Base-by-base conservation (phyloP, 2,113 vertebrate species). In the Xenus cinereus region DNA sequence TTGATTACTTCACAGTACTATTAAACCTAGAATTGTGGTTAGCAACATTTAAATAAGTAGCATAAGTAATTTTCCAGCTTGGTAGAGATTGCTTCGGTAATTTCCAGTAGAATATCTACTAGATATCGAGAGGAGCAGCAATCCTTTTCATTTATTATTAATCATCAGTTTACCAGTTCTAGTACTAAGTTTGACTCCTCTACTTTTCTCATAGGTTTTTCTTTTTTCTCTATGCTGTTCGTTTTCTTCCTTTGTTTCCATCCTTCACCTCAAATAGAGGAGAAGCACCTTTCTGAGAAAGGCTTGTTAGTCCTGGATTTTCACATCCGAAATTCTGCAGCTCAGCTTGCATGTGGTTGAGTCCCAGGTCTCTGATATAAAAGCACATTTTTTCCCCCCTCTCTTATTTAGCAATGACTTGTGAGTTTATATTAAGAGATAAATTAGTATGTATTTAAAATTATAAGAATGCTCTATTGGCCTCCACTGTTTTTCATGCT, bases 341-440 rank as follows among this genome's bases (percentile, higher is more conserved):
- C 17, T 74, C 35, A 63, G 7, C 3, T 59, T 46, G 7, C 46
- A 18, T 21, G 5, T 13, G 18, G 16, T 21, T 32, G 32, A 39
- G 15, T 60, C 30, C 23, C 18, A 77, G 5, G 6, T 63, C 30
- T 80, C 33, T 1, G 4, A 22, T 26, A 72, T 6, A 67, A 66
- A 77, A 50, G 1, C 2, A 26, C 2, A 2, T n/a, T 26, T 53
- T 43, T 37, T 48, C 3, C 5, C 18, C 37, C 12, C n/a, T 35
- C 37, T 43, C 8, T 76, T 64, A 39, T 75, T 82, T 76, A 69
- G 11, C 9, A 72, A 15, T 17, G 8, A 35, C 12, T 91, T 48
- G 4, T 50, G 9, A 50, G 22, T 7, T 69, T 91, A 85, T 76
- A 22, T 56, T 46, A n/a, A 51, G n/a, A 59, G 32, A 22, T 21